Evolutionary conservation across 2,797 vertebrate species (phyloP).

Genomic region (Staurois parvus): DNA sequence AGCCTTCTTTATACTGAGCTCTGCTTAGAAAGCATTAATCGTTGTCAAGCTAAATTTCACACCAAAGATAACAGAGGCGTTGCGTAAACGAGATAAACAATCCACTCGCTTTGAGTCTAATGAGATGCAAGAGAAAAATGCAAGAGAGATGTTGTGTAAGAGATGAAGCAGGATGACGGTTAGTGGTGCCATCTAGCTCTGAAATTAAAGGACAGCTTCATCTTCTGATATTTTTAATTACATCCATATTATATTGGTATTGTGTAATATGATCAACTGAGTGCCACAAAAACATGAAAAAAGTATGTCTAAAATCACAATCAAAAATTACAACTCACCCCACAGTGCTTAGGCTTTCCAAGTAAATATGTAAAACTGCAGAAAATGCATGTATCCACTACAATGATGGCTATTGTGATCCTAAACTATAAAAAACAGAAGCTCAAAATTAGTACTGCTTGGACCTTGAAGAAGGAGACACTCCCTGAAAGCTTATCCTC

Average conservation of each 20-base stretch:
- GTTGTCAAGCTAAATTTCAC: constrained; percentile 85
- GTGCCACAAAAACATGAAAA: constrained; percentile 12
- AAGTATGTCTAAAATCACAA: constrained; percentile 13
- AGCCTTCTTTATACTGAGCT: constrained; percentile 70
- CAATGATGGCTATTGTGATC: too few relatives aligned
- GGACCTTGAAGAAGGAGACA: too few relatives aligned
- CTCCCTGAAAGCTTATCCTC: too few relatives aligned
- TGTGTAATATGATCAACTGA: constrained; percentile 23
- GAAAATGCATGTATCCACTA: not conserved
- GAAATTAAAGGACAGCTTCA: constrained; percentile 42
- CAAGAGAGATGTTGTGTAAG: constrained; percentile 31
- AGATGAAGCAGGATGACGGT: constrained; percentile 12
- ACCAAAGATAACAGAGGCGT: constrained; percentile 78
- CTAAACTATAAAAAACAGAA: too few relatives aligned
- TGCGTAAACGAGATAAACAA: constrained; percentile 76
- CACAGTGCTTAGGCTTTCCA: constrained; percentile 21
- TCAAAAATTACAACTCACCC: not conserved
- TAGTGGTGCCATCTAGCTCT: constrained; percentile 56
- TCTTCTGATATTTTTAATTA: constrained; percentile 30
- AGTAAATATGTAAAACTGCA: not conserved
- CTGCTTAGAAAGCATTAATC: constrained; percentile 77
- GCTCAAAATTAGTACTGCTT: too few relatives aligned
- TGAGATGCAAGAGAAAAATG: constrained; percentile 52
- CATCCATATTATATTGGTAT: constrained; percentile 24
- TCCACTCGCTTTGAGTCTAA: constrained; percentile 53